Evolutionary conservation across 92 coral and sea anemone genomes (phyloP), one percentile per base, ranked within the genome.

Genomic region (Isaurus tuberculatus): DNA sequence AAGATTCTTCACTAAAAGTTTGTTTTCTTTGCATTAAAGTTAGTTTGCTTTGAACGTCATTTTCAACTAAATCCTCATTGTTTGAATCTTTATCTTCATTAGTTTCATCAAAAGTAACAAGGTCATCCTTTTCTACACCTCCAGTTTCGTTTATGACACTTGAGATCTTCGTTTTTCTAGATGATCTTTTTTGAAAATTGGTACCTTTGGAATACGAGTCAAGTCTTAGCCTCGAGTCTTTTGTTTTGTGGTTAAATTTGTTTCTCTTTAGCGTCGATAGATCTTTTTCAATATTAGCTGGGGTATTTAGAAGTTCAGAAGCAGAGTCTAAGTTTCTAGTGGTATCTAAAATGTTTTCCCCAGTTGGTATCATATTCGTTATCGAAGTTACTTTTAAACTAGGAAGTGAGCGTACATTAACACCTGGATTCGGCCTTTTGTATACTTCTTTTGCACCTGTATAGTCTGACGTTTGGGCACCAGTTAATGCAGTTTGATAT

Each of bases 331-430:
- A 23, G 15, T 51, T 63, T 51, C 85, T 43, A 42, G 43, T 27
- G 8, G 85, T 79, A 29, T 43, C 30, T 19, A 10, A 2, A 43
- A 2, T 44, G 43, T 25, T 40, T 40, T 66, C 58, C 23, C 66
- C 85, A 22, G 66, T 44, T 26, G 42, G 51, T 27, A 44, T 83
- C 86, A 58, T 58, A 19, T 60, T 48, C 31, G 79, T 74, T 34
- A 31, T 27, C 23, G 25, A 34, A 26, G 67, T 3, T 25, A 48
- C 4, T 7, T 64, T 32, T 17, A 51, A 72, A n/a, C 42, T 36
- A 25, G 16, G 42, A 32, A 44, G 0, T 20, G 33, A n/a, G 11
- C 65, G 15, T 1, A 43, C 40, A 37, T 33, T 69, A 8, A 48
- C 11, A 34, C 63, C 42, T 44, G 46, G 32, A 7, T 28, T 40